Conservation (phyloP, 1,140 invertebrate species). For the Dryas iulia region DNA sequence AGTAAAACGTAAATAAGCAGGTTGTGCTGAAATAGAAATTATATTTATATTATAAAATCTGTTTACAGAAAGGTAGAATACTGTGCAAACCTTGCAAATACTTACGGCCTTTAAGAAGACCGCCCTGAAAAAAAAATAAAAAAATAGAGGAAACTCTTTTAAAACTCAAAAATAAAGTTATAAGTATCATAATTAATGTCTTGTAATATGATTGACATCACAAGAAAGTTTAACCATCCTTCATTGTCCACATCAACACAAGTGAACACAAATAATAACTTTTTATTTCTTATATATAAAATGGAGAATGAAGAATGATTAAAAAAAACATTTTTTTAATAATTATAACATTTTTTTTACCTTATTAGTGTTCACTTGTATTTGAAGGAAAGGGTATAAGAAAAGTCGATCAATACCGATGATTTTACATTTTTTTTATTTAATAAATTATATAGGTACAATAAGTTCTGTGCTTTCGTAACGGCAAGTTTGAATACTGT, state of each 20-base stretch:
- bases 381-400: constrained; percentile 4
- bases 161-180: not conserved
- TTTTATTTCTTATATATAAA: not conserved
- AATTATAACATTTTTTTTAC: constrained; percentile 18
- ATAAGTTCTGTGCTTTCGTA: constrained; percentile 40
- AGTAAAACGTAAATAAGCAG: constrained; percentile 54
- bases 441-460: constrained; percentile 45
- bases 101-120: constrained; percentile 50
- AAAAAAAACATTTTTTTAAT: not conserved
- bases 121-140: constrained; percentile 46
- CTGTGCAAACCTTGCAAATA: too few species aligned
- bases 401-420: constrained; percentile 26
- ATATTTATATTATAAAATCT: not conserved
- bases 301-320: constrained; percentile 51
- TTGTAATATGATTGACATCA: too few species aligned
- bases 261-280: constrained; percentile 54
- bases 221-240: constrained; percentile 42
- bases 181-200: not conserved
- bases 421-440: constrained; percentile 52
- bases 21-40: constrained; percentile 37
- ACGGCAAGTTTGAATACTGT: constrained; percentile 43
- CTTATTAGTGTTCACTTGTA: constrained; percentile 40
- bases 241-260: constrained; percentile 59
- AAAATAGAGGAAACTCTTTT: not conserved
- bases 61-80: not conserved